phyloP scores from a whole-genome alignment of 2,113 vertebrate genomes.

The Ploceus nigricollis region DNA sequence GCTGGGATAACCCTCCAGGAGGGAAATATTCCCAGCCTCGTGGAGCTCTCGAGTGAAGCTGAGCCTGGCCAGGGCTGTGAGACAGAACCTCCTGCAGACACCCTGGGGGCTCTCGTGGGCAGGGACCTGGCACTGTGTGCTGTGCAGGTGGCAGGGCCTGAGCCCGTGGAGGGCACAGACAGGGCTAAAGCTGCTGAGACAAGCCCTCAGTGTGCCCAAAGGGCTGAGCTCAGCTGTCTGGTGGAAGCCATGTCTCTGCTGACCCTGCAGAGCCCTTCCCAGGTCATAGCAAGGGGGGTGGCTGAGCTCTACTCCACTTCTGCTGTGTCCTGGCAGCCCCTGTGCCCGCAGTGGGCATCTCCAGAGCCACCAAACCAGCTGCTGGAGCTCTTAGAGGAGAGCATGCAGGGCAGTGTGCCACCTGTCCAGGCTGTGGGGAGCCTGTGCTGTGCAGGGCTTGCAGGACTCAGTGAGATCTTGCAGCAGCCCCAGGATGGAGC shows the following conservation, averaged over 20 bases:
- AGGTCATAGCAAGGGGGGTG: background rate
- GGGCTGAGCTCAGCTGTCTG: background rate
- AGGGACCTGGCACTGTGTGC: accelerated
- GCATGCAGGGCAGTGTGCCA: accelerated
- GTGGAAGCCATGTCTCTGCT: background rate
- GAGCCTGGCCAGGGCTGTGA: background rate
- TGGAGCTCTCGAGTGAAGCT: accelerated
- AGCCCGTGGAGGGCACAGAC: accelerated
- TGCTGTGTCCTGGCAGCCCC: background rate
- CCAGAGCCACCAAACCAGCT: background rate
- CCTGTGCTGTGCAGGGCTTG: background rate
- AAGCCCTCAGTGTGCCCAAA: accelerated
- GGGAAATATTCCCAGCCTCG: accelerated
- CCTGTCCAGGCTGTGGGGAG: background rate
- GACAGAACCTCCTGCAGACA: background rate
- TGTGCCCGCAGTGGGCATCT: background rate
- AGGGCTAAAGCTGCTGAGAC: background rate
- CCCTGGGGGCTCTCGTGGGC: accelerated
- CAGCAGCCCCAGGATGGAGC: accelerated
- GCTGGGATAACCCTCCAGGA: background rate
- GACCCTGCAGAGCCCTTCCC: background rate
- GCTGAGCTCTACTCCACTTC: background rate
- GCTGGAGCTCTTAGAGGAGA: background rate
- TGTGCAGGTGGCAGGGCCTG: background rate
- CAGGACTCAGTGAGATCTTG: accelerated